Percentiles rank a stretch among this genome's conserved stretches.
Conservation (phyloP, 2,888 invertebrate species). For the Corythucha ciliata region DNA sequence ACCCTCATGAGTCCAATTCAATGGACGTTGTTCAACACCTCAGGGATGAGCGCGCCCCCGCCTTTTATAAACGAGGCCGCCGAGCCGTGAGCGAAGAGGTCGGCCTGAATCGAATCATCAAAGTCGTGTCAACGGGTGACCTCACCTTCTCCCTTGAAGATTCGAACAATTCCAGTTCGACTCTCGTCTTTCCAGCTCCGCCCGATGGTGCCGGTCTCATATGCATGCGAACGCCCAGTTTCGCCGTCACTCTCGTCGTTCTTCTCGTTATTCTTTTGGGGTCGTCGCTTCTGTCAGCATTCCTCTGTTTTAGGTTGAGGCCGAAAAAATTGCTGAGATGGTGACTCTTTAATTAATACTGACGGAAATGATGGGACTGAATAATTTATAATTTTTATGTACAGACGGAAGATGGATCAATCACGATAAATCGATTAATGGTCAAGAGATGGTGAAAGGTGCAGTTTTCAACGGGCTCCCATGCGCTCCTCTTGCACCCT, state of each 20-base stretch:
- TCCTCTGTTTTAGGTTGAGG: conserved; percentile 65
- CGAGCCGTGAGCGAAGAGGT: conserved; percentile 52
- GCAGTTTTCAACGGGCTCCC: no score
- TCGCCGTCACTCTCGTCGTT: conserved; percentile 74
- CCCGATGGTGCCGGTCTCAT: conserved; percentile 51
- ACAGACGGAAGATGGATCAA: no score
- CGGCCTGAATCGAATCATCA: conserved; percentile 71
- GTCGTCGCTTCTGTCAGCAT: conserved; percentile 76
- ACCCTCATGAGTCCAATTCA: conserved; percentile 69
- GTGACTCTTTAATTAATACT: no score
- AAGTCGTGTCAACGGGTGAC: conserved; percentile 86
- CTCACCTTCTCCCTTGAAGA: conserved; percentile 69
- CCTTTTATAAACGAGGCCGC: conserved; percentile 70
- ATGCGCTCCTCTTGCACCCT: no score
- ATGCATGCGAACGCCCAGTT: conserved; percentile 91
- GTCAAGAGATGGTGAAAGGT: no score
- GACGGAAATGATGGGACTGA: no score
- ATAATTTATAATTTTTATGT: no score
- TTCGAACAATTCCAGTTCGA: conserved; percentile 51
- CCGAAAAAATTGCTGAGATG: no score
- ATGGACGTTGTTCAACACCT: conserved; percentile 54
- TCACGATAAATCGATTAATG: no score
- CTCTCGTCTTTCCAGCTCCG: conserved; percentile 57
- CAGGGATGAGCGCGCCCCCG: conserved; percentile 72
- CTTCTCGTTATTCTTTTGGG: conserved; percentile 71